Percentiles rank a stretch among this genome's conserved stretches.
Conservation (phyloP, 2,113 vertebrate genomes). For the Oophaga pumilio region DNA sequence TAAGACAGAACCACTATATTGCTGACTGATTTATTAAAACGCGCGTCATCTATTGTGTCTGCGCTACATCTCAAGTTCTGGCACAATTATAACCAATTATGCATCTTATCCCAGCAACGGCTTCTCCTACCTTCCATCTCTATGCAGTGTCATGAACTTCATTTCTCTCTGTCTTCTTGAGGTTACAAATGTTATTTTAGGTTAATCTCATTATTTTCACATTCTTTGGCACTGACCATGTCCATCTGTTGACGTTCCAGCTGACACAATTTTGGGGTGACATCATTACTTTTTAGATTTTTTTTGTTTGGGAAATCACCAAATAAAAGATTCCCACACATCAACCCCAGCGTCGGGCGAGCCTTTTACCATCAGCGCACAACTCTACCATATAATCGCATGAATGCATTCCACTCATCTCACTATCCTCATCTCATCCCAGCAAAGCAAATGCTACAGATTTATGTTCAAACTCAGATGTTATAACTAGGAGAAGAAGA, state of each 20-base stretch:
- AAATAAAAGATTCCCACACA: constrained; percentile 43
- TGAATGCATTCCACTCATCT: constrained; percentile 20
- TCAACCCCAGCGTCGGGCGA: neutral
- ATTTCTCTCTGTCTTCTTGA: neutral
- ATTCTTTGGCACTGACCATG: constrained; percentile 21
- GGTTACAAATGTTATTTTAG: constrained; percentile 30
- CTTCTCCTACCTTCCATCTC: neutral
- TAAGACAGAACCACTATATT: no score
- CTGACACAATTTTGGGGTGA: constrained; percentile 41
- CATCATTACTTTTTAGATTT: constrained; percentile 14
- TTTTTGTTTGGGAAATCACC: constrained; percentile 23
- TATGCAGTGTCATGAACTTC: neutral
- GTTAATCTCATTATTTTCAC: constrained; percentile 28
- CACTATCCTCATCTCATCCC: neutral
- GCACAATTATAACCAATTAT: no score
- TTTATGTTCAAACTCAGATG: constrained; percentile 21
- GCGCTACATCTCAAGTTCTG: no score
- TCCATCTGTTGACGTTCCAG: constrained; percentile 40
- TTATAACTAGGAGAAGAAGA: neutral
- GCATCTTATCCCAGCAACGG: no score
- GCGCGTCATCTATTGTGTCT: no score
- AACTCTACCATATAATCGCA: constrained; percentile 23
- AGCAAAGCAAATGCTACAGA: neutral
- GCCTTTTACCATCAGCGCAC: neutral
- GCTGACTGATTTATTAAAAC: no score